Conservation (phyloP, 2,113 vertebrate species). For the Lycaon pictus region DNA sequence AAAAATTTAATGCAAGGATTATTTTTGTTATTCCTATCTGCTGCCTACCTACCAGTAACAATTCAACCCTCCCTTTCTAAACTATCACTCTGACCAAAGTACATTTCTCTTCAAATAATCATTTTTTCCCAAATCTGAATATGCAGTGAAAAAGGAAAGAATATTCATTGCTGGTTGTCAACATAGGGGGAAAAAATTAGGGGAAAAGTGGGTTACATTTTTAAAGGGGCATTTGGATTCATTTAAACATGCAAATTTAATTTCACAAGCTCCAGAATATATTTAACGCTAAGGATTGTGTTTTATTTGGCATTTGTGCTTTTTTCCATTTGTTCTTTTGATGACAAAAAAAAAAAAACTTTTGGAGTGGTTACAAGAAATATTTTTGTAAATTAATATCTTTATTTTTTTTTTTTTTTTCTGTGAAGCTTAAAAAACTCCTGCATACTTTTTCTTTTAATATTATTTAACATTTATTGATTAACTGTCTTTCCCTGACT, state of each 20-base stretch:
- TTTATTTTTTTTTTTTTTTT: conserved; percentile 38
- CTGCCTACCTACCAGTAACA: neutral
- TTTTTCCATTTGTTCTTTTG: conserved; percentile 68
- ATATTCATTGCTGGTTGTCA: conserved; percentile 59
- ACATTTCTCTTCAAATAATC: conserved; percentile 42
- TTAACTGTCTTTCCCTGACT: conserved; percentile 4
- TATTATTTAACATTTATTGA: conserved; percentile 10
- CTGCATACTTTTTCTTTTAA: neutral
- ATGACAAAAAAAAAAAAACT: neutral
- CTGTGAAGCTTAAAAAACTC: conserved; percentile 30
- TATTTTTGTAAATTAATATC: conserved; percentile 64
- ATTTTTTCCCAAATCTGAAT: conserved; percentile 36
- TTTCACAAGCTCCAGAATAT: conserved; percentile 57
- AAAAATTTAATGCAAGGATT: neutral
- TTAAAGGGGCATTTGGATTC: conserved; percentile 69
- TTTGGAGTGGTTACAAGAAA: conserved; percentile 26
- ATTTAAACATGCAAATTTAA: conserved; percentile 72
- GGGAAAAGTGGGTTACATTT: neutral
- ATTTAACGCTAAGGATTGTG: conserved; percentile 50
- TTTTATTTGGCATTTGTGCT: conserved; percentile 64
- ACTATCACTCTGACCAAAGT: neutral
- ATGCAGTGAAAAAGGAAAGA: neutral
- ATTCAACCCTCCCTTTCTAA: neutral
- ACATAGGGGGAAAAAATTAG: neutral
- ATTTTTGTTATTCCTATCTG: conserved; percentile 20